Base-by-base conservation (phyloP, 2,113 vertebrate species). In the Pogonocichla stellata region DNA sequence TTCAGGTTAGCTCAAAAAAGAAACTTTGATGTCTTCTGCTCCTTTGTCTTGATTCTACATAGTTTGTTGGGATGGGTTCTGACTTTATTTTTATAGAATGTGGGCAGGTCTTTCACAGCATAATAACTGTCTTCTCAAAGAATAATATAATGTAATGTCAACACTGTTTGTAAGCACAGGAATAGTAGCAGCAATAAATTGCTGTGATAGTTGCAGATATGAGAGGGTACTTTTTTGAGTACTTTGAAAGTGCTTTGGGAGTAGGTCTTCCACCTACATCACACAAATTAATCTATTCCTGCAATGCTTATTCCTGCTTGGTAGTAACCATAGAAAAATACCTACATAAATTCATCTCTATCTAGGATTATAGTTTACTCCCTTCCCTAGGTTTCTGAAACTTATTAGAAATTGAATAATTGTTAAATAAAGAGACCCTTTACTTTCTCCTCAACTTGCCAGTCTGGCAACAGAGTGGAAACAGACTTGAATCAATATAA, bases 381-480 rank as follows among this genome's bases (percentile, higher is more conserved):
- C 3, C 36, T 85, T 93, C 8, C 47, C 8, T 67, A 87, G 65
- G 54, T 60, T 81, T 81, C 75, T 80, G 33, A 66, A 91, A 58
- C 36, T 82, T 86, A 74, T 80, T 93, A 95, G 66, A 40, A 71
- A 6, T 61, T 92, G 87, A 60, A 22, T 71, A 75, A 66, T 67
- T 86, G 54, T 91, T 88, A 88, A 91, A 91, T 94, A 88, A 96
- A 69, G 56, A 17, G 90, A 75, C 40, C 8, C 20, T 84, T 84
- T 95, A 58, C 56, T 65, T 81, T 77, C 61, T 47, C 40, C 62
- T 96, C 53, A 71, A 42, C 20, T 96, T 94, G 29, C 28, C 92
- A 51, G 67, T 95, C 85, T 97, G 66, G 64, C 91, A 88, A 84
- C 42, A 54, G 64, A 88, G 38, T 86, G 45, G 72, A 95, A 96